Conservation (phyloP, 1,140 invertebrate genomes). For the Oreohelix idahoensis region DNA sequence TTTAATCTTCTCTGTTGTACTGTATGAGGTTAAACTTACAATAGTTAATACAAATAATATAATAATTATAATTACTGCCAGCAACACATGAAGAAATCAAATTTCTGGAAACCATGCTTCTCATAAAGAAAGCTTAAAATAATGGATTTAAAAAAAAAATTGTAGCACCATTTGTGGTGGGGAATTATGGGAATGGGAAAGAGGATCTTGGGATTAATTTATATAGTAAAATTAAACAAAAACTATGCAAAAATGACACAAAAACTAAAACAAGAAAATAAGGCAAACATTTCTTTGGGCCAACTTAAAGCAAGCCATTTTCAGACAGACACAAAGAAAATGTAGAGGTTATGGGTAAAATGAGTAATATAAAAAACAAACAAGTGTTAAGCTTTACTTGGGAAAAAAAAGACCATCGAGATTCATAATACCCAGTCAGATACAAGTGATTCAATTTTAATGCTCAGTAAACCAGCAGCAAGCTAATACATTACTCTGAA, state of each 20-base stretch:
- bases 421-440: background rate
- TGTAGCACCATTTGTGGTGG: slow-evolving; percentile 3
- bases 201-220: background rate
- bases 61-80: too few relatives aligned
- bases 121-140: too few relatives aligned
- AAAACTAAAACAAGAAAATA: background rate
- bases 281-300: background rate
- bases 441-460: background rate
- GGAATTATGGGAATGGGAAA: background rate
- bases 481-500: background rate
- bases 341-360: background rate
- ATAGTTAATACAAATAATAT: too few relatives aligned
- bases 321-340: background rate
- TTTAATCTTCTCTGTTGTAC: too few relatives aligned
- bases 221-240: background rate
- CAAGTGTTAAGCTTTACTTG: background rate
- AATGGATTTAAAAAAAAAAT: background rate
- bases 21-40: too few relatives aligned
- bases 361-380: background rate
- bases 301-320: background rate
- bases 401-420: too few relatives aligned
- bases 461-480: background rate
- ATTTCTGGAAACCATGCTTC: too few relatives aligned
- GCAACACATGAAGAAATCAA: too few relatives aligned
- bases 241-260: background rate